A percentile compares a stretch with the other conserved stretches of the same genome.
Conservation (phyloP, 2,797 vertebrate genomes). For the Iguana delicatissima region DNA sequence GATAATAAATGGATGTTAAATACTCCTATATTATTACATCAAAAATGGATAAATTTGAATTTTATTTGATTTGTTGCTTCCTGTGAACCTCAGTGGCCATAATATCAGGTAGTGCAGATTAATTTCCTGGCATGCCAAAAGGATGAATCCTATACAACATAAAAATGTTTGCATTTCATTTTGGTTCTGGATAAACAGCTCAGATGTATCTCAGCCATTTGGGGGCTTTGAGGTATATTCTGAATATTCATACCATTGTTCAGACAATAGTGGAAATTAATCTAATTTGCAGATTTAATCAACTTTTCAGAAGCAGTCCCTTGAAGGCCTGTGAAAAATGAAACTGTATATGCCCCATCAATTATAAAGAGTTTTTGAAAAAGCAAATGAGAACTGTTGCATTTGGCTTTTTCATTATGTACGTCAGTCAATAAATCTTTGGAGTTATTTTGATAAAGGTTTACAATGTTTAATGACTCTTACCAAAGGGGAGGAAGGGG, state of each 20-base stretch:
- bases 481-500: neutral
- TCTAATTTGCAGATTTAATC: slow-evolving; percentile 58
- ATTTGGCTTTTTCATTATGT: slow-evolving; percentile 52
- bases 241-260: slow-evolving; percentile 22
- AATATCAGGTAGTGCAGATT: neutral
- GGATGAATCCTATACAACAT: rapidly evolving
- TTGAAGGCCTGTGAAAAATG: slow-evolving; percentile 55
- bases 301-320: slow-evolving; percentile 58
- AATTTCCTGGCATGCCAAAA: neutral
- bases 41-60: neutral
- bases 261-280: slow-evolving; percentile 46
- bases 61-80: neutral
- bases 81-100: neutral
- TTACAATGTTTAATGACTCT: slow-evolving; percentile 61
- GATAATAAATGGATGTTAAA: neutral
- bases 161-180: neutral
- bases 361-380: slow-evolving; percentile 33
- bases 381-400: slow-evolving; percentile 52
- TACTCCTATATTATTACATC: neutral
- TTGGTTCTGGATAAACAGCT: neutral
- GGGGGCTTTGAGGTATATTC: neutral
- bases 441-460: slow-evolving; percentile 49
- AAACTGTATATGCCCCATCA: slow-evolving; percentile 48
- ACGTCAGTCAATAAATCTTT: slow-evolving; percentile 55
- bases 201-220: neutral